Base-by-base conservation (phyloP, 2,113 vertebrate species). In the Megaptera novaeangliae region DNA sequence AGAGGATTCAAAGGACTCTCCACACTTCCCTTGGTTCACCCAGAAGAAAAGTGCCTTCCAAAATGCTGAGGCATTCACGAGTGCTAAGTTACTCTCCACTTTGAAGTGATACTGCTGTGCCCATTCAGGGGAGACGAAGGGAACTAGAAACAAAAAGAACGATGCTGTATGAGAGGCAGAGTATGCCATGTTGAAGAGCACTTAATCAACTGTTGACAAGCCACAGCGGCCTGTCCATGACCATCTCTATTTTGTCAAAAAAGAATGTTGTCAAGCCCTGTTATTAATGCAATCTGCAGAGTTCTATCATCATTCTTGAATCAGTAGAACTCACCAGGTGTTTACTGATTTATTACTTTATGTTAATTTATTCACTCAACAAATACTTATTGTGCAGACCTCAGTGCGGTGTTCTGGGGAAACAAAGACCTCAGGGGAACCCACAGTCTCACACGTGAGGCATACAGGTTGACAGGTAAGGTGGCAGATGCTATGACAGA, bases 1-100 rank as follows among this genome's bases (percentile, higher is more conserved):
- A 61, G 87, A 94, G 20, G 57, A 92, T 95, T 96, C 95, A 92
- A 95, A 92, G 72, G 57, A 59, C 72, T 74, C 91, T 27, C 71
- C 23, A 68, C 1, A 34, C 77, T 21, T 91, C 75, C 75, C 82
- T 95, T 77, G 91, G 88, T 90, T 85, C 77, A 94, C 71, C 55
- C 14, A 72, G 91, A 71, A 91, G 80, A 95, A 52, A 36, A 94
- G 52, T 29, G 49, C 27, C 85, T 91, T 97, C 59, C 59, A 85
- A 95, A 92, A n/a, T 39, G 39, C 44, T 21, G 77, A 96, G 85
- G 80, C 84, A 71, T 91, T 88, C 83, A 75, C 12, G 34, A 82
- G 72, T 41, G 52, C 91, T 61, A 72, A 93, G 75, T 71, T 66
- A 72, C 68, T 94, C 41, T 96, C 68, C 68, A n/a, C 29, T 89